Percentiles rank a stretch among this genome's conserved stretches.
Conservation (phyloP, 2,797 vertebrate species). For the Onychomys leucogaster region DNA sequence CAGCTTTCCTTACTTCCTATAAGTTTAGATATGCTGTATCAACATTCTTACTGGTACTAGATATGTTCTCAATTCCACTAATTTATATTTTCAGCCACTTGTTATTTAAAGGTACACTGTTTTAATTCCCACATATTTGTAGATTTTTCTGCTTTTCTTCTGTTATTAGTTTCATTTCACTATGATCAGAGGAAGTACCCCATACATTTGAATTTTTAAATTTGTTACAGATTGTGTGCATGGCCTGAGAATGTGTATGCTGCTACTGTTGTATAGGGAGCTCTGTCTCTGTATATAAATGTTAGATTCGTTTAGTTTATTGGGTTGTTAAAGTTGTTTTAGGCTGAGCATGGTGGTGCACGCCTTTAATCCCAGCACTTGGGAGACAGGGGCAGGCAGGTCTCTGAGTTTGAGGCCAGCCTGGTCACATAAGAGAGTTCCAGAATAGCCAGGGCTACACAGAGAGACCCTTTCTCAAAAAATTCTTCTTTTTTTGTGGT, state of each 20-base stretch:
- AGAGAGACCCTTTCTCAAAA: background rate
- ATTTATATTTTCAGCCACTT: background rate
- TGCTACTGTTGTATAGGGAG: background rate
- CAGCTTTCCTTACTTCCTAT: background rate
- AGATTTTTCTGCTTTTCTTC: background rate
- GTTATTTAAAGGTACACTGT: background rate
- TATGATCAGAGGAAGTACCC: background rate
- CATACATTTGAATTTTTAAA: background rate
- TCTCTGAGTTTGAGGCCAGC: background rate
- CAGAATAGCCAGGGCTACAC: background rate
- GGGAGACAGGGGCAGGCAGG: background rate
- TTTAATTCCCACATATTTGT: background rate
- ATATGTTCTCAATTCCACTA: background rate
- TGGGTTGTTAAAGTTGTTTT: background rate
- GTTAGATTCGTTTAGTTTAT: background rate
- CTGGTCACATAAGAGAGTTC: background rate
- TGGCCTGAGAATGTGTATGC: background rate
- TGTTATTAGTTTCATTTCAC: slow-evolving; percentile 2
- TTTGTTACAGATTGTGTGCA: background rate
- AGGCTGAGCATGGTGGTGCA: background rate
- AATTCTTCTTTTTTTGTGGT: background rate
- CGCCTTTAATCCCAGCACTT: too few species aligned
- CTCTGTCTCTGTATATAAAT: background rate
- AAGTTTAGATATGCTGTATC: background rate
- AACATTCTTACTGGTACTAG: background rate